phyloP scores from a whole-genome alignment of 2,113 vertebrate species.

The Urocynchramus pylzowi region DNA sequence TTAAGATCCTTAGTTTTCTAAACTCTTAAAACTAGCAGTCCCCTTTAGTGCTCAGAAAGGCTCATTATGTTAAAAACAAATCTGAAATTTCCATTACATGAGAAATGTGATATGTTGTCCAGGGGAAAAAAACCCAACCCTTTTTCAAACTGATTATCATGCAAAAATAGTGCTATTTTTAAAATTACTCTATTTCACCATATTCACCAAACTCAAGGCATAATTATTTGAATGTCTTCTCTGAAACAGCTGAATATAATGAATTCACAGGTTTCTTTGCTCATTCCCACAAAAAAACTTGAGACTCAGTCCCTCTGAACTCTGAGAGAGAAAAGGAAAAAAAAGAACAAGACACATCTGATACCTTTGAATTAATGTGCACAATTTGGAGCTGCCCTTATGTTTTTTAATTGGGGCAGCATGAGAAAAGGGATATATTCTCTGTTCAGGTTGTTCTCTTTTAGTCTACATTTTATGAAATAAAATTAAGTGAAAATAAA shows the following conservation, averaged over 20 bases:
- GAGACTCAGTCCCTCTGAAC: neutral
- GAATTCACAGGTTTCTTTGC: neutral
- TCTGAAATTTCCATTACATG: neutral
- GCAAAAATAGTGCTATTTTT: neutral
- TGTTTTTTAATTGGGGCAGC: neutral
- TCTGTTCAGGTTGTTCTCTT: neutral
- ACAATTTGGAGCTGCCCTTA: neutral
- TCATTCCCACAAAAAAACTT: neutral
- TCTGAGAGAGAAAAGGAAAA: neutral
- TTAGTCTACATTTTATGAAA: neutral
- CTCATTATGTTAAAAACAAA: neutral
- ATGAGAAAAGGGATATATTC: neutral
- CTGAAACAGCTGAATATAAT: neutral
- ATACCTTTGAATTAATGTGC: neutral
- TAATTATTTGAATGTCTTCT: neutral
- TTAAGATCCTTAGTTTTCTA: neutral
- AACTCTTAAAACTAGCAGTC: neutral
- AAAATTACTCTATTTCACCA: neutral
- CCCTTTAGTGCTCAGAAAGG: neutral
- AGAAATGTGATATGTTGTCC: neutral
- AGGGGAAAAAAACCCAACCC: neutral
- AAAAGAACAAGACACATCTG: neutral
- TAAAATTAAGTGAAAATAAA: neutral
- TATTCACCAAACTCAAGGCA: neutral
- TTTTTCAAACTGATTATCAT: neutral